phyloP scores from a whole-genome alignment of 2,888 invertebrate species.

The Trichopria drosophilae region DNA sequence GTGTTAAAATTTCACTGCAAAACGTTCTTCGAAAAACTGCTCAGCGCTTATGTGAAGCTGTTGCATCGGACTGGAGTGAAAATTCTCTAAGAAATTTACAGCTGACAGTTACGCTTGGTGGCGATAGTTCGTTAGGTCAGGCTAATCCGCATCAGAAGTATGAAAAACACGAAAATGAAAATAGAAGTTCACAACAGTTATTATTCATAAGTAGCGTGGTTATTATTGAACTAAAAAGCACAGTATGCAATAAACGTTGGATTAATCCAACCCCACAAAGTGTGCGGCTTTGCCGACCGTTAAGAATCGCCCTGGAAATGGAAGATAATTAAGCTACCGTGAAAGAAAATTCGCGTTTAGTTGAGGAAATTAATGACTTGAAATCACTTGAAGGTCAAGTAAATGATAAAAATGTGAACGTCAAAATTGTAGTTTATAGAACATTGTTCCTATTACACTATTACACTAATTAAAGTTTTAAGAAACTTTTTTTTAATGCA shows the following conservation, averaged over 20 bases:
- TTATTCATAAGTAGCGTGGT: constrained; percentile 1
- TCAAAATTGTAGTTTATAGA: not conserved
- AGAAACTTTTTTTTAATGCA: no score
- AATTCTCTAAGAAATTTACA: no score
- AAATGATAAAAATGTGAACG: not conserved
- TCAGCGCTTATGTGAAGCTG: not conserved
- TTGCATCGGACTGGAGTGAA: no score
- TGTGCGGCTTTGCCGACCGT: not conserved
- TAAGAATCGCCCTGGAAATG: not conserved
- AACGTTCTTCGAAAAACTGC: not conserved
- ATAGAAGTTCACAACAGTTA: not conserved
- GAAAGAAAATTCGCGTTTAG: not conserved
- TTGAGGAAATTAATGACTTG: not conserved
- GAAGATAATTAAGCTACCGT: not conserved
- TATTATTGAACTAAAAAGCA: not conserved
- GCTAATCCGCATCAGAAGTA: not conserved
- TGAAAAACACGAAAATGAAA: not conserved
- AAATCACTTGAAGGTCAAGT: not conserved
- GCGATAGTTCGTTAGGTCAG: not conserved
- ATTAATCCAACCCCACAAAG: not conserved
- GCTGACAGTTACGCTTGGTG: not conserved
- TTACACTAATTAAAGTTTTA: no score
- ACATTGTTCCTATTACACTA: no score
- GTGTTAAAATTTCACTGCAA: constrained; percentile 1
- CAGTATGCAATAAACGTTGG: not conserved